phyloP scores from a whole-genome alignment of 2,113 vertebrate genomes.

The Piliocolobus tephrosceles region DNA sequence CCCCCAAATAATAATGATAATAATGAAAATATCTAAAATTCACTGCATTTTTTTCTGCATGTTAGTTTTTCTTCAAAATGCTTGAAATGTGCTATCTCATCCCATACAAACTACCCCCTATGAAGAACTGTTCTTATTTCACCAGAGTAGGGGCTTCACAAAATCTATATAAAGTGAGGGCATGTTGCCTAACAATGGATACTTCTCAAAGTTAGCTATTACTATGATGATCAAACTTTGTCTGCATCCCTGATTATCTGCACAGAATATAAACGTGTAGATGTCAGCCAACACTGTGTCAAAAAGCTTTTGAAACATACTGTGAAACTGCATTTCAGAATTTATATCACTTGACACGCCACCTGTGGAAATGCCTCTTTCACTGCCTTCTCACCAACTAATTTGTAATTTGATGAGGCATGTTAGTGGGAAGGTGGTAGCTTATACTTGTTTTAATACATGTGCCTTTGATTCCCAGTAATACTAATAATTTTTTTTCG shows the following conservation, averaged over 20 bases:
- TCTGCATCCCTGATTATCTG: too few species aligned
- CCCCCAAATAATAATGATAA: not conserved
- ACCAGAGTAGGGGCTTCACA: accelerated
- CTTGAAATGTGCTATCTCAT: accelerated
- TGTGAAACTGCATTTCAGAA: not conserved
- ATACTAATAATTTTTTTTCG: not conserved
- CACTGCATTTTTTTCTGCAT: not conserved
- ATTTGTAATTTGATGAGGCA: not conserved
- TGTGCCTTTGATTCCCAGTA: not conserved
- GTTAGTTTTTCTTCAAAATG: not conserved
- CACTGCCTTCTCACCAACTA: accelerated
- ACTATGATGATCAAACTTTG: accelerated
- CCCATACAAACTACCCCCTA: not conserved
- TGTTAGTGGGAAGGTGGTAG: too few species aligned
- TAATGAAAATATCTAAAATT: accelerated
- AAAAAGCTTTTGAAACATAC: not conserved
- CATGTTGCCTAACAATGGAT: not conserved
- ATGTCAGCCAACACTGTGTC: not conserved
- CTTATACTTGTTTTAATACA: accelerated
- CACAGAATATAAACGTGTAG: not conserved
- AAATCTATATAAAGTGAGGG: accelerated
- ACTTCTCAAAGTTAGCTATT: not conserved
- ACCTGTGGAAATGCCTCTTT: not conserved
- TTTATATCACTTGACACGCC: accelerated
- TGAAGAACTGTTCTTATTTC: not conserved